phyloP scores from a whole-genome alignment of 2,888 invertebrate species.

The Drosophila mercatorum region DNA sequence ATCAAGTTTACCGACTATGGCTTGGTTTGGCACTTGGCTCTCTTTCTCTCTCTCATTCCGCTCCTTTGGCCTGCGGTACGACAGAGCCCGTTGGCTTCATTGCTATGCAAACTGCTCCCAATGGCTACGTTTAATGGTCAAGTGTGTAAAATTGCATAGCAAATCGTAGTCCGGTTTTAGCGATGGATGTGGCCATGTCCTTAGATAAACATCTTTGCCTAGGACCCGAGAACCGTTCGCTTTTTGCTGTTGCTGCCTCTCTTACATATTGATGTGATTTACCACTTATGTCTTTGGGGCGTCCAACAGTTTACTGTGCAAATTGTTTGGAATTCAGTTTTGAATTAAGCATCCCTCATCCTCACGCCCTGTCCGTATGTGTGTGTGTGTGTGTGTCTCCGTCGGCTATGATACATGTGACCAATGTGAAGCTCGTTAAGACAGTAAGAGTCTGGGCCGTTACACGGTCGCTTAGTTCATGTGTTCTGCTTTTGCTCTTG shows the following conservation, averaged over 20 bases:
- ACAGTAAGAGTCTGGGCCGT: conserved; percentile 45
- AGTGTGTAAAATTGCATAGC: conserved; percentile 82
- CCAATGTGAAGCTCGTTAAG: conserved; percentile 53
- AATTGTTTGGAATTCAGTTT: conserved; percentile 80
- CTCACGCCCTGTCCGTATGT: background rate
- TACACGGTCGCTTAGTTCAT: conserved; percentile 50
- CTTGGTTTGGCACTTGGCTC: conserved; percentile 17
- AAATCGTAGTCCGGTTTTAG: conserved; percentile 63
- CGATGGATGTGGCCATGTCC: conserved; percentile 48
- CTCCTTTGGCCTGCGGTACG: conserved; percentile 33
- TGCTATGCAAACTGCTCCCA: conserved; percentile 81
- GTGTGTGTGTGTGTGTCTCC: conserved; percentile 3
- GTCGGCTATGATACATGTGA: conserved; percentile 51
- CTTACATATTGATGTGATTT: conserved; percentile 82
- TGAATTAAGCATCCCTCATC: conserved; percentile 57
- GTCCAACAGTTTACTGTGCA: conserved; percentile 72
- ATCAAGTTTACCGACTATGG: conserved; percentile 73
- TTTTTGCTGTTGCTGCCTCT: conserved; percentile 42
- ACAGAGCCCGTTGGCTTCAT: conserved; percentile 60
- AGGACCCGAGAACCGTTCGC: conserved; percentile 14
- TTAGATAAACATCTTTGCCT: conserved; percentile 77
- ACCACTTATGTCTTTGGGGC: conserved; percentile 79
- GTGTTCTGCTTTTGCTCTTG: conserved; percentile 35
- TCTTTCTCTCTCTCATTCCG: conserved; percentile 39
- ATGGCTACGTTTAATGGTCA: conserved; percentile 82